Percentiles rank a stretch among this genome's conserved stretches.
Conservation (phyloP, 2,888 invertebrate genomes). For the Gerosis bhagava region DNA sequence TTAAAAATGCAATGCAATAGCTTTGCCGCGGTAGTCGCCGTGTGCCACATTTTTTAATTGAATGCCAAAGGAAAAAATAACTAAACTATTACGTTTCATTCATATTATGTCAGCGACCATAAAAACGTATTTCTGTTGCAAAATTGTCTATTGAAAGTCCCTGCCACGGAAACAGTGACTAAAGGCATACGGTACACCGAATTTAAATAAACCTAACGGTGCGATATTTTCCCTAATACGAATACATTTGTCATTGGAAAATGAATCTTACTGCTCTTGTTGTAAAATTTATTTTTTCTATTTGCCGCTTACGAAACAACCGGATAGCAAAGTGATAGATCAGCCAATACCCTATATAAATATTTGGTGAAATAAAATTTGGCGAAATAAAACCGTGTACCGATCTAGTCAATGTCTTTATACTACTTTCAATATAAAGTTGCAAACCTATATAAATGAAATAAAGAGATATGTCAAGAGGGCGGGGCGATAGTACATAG, state of each 20-base stretch:
- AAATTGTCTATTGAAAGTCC: conserved; percentile 20
- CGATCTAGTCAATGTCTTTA: conserved; percentile 5
- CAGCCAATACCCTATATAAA: conserved; percentile 17
- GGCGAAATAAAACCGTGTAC: conserved; percentile 6
- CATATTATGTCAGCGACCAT: conserved; percentile 9
- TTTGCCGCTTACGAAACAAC: conserved; percentile 1
- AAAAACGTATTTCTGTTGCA: conserved; percentile 18
- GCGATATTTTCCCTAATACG: conserved; percentile 17
- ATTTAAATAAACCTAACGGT: conserved; percentile 24
- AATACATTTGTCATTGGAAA: conserved; percentile 14
- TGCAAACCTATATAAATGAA: no score
- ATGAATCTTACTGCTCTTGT: neutral
- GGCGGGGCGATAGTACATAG: no score
- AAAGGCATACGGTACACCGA: conserved; percentile 25
- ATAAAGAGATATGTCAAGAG: no score
- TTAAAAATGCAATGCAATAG: no score
- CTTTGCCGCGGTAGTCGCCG: no score
- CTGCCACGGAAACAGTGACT: conserved; percentile 19
- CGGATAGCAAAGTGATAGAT: conserved; percentile 20
- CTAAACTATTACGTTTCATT: conserved; percentile 11
- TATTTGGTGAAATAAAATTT: conserved; percentile 16
- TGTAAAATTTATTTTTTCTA: conserved; percentile 3
- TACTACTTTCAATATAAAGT: no score
- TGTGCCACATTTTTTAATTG: no score
- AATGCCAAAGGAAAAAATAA: no score